phyloP scores from a whole-genome alignment of 2,113 vertebrate species.

The Pardalotus punctatus region DNA sequence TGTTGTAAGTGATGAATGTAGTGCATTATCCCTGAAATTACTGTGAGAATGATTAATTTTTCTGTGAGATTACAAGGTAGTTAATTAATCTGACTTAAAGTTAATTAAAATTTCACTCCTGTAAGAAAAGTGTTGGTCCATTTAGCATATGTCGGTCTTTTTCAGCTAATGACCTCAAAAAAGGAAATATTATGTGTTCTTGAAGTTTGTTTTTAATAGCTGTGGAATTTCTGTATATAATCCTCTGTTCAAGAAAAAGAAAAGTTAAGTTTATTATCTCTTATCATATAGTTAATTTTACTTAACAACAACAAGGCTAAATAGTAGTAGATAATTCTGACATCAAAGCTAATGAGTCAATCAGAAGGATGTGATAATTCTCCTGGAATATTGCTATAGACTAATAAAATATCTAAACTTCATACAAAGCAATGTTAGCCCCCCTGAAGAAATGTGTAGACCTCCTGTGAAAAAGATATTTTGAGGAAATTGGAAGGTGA shows the following conservation, averaged over 20 bases:
- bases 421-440: not conserved
- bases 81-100: slow-evolving; percentile 15
- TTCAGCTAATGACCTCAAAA: not conserved
- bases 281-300: not conserved
- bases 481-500: not conserved
- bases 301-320: not conserved
- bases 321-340: not conserved
- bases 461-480: not conserved
- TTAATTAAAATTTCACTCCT: slow-evolving; percentile 20
- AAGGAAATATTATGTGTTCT: not conserved
- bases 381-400: not conserved
- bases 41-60: not conserved
- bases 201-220: not conserved
- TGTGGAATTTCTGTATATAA: not conserved
- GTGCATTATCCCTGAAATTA: not conserved
- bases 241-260: not conserved
- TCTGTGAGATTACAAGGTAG: not conserved
- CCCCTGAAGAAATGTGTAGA: not conserved
- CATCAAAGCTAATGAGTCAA: not conserved
- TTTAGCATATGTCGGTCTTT: not conserved
- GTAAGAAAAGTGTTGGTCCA: not conserved
- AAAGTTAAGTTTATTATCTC: not conserved
- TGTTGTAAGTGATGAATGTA: not conserved
- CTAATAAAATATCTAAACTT: not conserved
- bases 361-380: not conserved